Percentiles rank a stretch among this genome's conserved stretches.
phyloP scores from a whole-genome alignment of 2,797 vertebrate species.

The Decapterus maruadsi region DNA sequence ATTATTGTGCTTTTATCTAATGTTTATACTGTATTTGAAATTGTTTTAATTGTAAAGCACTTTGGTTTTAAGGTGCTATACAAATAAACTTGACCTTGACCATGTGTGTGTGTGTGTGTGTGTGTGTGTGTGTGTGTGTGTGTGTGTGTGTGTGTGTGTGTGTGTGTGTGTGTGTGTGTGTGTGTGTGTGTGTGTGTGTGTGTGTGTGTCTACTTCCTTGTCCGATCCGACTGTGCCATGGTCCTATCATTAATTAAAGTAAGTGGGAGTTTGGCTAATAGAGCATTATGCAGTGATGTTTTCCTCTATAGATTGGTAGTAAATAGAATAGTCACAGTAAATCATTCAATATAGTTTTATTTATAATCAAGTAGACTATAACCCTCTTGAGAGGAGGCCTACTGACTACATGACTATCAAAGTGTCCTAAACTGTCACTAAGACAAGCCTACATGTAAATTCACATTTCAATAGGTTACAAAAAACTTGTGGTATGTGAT shows the following conservation, averaged over 20 bases:
- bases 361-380: background rate
- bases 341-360: background rate
- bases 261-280: conserved; percentile 8
- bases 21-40: too few relatives aligned
- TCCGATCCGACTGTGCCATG: background rate
- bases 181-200: background rate
- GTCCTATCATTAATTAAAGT: conserved; percentile 12
- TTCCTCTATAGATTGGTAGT: background rate
- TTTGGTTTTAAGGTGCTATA: too few relatives aligned
- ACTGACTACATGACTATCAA: background rate
- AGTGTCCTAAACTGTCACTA: background rate
- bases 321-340: background rate
- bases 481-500: background rate
- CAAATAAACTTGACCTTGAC: too few relatives aligned
- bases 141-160: too few relatives aligned
- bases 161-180: too few relatives aligned
- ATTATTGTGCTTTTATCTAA: too few relatives aligned
- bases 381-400: background rate
- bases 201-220: background rate
- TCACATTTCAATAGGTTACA: background rate
- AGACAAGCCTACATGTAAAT: background rate
- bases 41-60: too few relatives aligned
- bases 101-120: too few relatives aligned
- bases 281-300: background rate
- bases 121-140: too few relatives aligned